Base-by-base conservation (phyloP, 1,140 invertebrate species). In the Zaprionus kolodkinae region DNA sequence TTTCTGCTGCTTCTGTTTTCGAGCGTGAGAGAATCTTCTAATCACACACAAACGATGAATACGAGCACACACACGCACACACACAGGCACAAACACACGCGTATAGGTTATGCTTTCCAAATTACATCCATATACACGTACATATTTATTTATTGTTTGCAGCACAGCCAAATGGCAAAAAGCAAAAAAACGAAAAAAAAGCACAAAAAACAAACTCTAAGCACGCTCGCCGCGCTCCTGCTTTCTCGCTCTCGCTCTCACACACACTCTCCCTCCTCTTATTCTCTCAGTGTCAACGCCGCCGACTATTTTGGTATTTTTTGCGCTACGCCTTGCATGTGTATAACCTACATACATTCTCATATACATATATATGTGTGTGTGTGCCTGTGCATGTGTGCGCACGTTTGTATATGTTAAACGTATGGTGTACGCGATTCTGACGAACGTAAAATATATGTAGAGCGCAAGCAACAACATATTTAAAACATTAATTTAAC, bases 11-110 rank as follows among this genome's bases (percentile, higher is more conserved):
- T 62, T 45, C 57, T 59, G 45, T 50, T 50, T 50, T 50, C 17
- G 64, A 79, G 68, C 64, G 62, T 76, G 77, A 76, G 77, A 79
- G 73, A 77, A 74, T 67, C 75, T 69, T 76, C 76, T 78, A 76
- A 78, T 76, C 76, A 40, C 48, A 71, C 56, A 69, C 56, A 66
- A 25, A 66, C n/a, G 21, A 21, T 21, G 21, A 21, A 66, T 33
- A 67, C 62, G 43, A 38, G 52, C 17, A 62, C 55, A 61, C 17
- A n/a, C 38, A 65, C 38, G 45, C 38, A 48, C 48, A 21, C 40
- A 33, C 21, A 48, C 45, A 36, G 21, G 38, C 48, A 30, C 40
- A 33, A n/a, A 48, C 52, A 43, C 21, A 17, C 35, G 40, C 56
- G 45, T 65, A 56, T 54, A 60, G 45, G 35, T 65, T 76, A 72